These are phyloP conservation scores for Drosophila glabriapex DNA, from an alignment of 2,888 invertebrate genomes.

Conservation along the genomic window DNA sequence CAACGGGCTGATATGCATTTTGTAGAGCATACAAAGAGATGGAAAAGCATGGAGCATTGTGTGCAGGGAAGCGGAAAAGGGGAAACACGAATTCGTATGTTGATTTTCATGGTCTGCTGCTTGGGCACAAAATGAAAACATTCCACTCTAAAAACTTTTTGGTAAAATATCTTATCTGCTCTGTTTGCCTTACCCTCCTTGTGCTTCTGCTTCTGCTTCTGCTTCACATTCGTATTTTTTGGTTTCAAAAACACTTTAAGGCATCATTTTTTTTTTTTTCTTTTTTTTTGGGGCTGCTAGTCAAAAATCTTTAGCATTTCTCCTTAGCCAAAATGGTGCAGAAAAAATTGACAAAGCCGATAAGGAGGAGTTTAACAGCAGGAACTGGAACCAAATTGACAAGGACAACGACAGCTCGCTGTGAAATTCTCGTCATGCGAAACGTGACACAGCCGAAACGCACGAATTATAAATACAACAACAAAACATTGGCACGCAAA, in stretches of 20 bases:
- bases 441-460: constrained; percentile 73
- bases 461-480: constrained; percentile 77
- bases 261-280: constrained; percentile 23
- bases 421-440: constrained; percentile 52
- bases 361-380: constrained; percentile 25
- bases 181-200: constrained; percentile 39
- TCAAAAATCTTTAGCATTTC: constrained; percentile 62
- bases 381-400: constrained; percentile 45
- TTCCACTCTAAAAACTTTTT: constrained; percentile 63
- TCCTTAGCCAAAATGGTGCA: constrained; percentile 63
- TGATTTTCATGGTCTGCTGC: constrained; percentile 80
- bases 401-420: constrained; percentile 50
- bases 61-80: constrained; percentile 27
- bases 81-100: constrained; percentile 59
- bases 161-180: constrained; percentile 63
- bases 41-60: constrained; percentile 17
- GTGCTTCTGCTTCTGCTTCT: no score
- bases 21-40: constrained; percentile 40
- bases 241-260: constrained; percentile 1
- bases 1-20: constrained; percentile 56
- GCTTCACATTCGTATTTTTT: not conserved
- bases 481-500: constrained; percentile 23
- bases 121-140: constrained; percentile 79
- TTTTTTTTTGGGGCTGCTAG: constrained; percentile 19
- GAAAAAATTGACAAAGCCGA: constrained; percentile 51